Conservation (phyloP, 2,113 vertebrate species). For the Gyps fulvus region DNA sequence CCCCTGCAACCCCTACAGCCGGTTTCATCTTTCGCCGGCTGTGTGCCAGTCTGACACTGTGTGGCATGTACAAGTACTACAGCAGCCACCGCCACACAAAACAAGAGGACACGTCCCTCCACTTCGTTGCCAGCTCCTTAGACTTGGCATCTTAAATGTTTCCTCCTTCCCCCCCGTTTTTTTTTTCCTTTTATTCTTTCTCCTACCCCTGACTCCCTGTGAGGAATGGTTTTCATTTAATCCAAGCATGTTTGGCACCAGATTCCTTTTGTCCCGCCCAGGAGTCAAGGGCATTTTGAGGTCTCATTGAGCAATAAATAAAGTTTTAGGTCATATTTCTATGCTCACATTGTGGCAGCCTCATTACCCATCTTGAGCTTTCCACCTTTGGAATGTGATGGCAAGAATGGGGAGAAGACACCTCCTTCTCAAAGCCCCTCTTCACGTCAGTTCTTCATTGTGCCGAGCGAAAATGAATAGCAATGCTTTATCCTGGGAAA, state of each 20-base stretch:
- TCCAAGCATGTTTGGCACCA: not conserved
- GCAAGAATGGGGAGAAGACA: not conserved
- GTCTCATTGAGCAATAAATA: not conserved
- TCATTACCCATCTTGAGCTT: not conserved
- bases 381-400: not conserved
- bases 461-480: not conserved
- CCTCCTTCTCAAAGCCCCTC: not conserved
- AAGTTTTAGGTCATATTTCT: not conserved
- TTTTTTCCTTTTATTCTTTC: not conserved
- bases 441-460: not conserved
- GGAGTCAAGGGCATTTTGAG: not conserved
- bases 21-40: rapidly evolving
- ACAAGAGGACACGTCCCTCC: rapidly evolving
- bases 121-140: not conserved
- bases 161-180: not conserved
- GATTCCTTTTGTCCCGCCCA: not conserved
- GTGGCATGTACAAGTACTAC: not conserved
- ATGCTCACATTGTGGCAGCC: not conserved
- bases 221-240: constrained; percentile 17
- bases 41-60: not conserved
- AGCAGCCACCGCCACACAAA: not conserved
- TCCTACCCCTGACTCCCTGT: not conserved
- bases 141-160: not conserved
- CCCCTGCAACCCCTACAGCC: not conserved
- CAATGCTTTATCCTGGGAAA: not conserved